These are phyloP conservation scores for Paracyprichromis sp. DNA, from an alignment of 2,113 vertebrate genomes.

Conservation along the genomic window DNA sequence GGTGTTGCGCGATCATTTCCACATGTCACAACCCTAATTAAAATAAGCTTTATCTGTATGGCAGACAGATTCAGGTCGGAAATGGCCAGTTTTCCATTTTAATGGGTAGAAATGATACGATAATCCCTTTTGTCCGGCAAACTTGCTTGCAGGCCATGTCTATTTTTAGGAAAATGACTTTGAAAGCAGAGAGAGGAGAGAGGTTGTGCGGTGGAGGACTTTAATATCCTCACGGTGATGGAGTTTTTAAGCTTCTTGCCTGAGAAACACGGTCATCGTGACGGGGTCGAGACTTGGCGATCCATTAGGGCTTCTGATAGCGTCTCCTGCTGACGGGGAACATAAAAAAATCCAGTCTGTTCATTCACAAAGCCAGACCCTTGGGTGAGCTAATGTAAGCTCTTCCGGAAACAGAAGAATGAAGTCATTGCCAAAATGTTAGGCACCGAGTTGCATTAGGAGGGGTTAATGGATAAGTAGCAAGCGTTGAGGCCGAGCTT, in stretches of 20 bases:
- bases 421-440: constrained; percentile 36
- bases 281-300: not conserved
- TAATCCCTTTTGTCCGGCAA: not conserved
- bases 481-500: constrained; percentile 38
- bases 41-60: not conserved
- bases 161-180: constrained; percentile 4
- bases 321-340: not conserved
- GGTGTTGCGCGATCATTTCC: not conserved
- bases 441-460: constrained; percentile 37
- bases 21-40: not conserved
- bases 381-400: constrained; percentile 17
- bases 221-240: not conserved
- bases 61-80: not conserved
- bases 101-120: not conserved
- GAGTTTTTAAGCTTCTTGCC: not conserved
- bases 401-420: constrained; percentile 25
- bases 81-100: not conserved
- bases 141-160: not conserved
- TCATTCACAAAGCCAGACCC: not conserved
- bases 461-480: constrained; percentile 54
- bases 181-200: not conserved
- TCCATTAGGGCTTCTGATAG: not conserved
- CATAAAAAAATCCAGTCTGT: not conserved
- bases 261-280: not conserved
- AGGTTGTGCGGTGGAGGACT: not conserved